Base-by-base conservation (phyloP, 1,140 invertebrate genomes). In the Chionoecetes opilio region DNA sequence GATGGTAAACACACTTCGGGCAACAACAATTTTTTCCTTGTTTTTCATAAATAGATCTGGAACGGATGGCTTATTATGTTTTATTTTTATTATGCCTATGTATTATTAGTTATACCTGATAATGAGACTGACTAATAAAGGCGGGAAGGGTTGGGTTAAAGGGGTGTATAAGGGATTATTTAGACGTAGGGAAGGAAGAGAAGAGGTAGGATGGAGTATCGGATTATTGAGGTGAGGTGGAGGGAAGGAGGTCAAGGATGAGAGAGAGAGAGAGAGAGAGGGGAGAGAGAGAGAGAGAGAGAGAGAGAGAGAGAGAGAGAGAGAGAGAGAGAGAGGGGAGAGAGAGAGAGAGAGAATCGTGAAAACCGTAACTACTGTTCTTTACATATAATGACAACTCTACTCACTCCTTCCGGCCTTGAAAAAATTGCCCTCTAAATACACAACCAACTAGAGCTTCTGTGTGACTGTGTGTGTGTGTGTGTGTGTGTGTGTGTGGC, bases 341-440 rank as follows among this genome's bases (percentile, higher is more conserved):
- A 14, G 41, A 8, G 41, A 8, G 41, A 14, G 5, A 8, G 41
- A 5, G 26, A 26, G 21, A 75, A 75, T n/a, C n/a, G 63, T 75
- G 63, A 75, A 26, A 75, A 75, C 63, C n/a, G 6, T n/a, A 75
- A 75, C 63, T 26, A 75, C 63, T 11, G 63, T 75, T 53, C 11
- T 17, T 17, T 75, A 75, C 63, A n/a, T n/a, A 21, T 75, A 75
- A 75, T 75, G 63, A n/a, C 21, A 75, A n/a, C 63, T 26, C 63
- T 26, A n/a, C 11, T 26, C 63, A 75, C 21, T 75, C n/a, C n/a
- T 75, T 75, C 63, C 63, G 63, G n/a, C 63, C 63, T 26, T n/a
- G n/a, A 75, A 75, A 75, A 75, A n/a, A n/a, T 17, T 75, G 63
- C 63, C 63, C 63, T n/a, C n/a, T 26, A 75, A 75, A 75, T 75